Conservation (phyloP, 2,797 vertebrate genomes). For the Morelia viridis region DNA sequence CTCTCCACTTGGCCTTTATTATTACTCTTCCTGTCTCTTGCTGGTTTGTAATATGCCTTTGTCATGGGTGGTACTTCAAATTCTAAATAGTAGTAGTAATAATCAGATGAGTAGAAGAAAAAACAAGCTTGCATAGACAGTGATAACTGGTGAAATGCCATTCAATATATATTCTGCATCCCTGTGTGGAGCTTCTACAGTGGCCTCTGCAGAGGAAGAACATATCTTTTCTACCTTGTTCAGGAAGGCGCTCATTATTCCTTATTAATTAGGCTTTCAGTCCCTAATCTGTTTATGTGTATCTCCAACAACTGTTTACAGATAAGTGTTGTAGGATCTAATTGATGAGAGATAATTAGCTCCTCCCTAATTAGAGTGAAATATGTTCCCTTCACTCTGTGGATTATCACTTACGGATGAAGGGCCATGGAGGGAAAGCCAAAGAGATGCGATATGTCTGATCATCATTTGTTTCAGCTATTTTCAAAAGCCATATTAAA, state of each 20-base stretch:
- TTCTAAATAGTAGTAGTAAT: background rate
- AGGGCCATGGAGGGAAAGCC: constrained; percentile 60
- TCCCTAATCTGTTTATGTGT: constrained; percentile 68
- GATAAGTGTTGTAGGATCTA: constrained; percentile 70
- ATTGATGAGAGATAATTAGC: constrained; percentile 71
- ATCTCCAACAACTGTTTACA: constrained; percentile 73
- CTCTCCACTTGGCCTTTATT: background rate
- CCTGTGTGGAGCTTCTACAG: constrained; percentile 30
- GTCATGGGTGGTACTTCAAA: background rate
- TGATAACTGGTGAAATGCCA: background rate
- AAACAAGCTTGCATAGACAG: constrained; percentile 3
- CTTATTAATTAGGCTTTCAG: constrained; percentile 74
- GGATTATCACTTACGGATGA: constrained; percentile 67
- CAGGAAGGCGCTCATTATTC: constrained; percentile 68
- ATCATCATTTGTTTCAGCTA: constrained; percentile 71
- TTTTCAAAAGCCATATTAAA: constrained; percentile 69
- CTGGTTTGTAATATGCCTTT: background rate
- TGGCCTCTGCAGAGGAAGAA: constrained; percentile 45
- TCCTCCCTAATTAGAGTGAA: constrained; percentile 72
- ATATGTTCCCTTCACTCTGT: constrained; percentile 62
- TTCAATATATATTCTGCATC: background rate
- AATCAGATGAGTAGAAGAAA: background rate
- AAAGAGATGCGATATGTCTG: constrained; percentile 58
- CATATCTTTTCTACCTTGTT: constrained; percentile 48
- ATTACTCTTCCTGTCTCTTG: background rate